Evolutionary conservation across 1,140 invertebrate genomes (phyloP), one percentile per base, ranked within the genome.

Genomic region (Aphelenchoides fujianensis): DNA sequence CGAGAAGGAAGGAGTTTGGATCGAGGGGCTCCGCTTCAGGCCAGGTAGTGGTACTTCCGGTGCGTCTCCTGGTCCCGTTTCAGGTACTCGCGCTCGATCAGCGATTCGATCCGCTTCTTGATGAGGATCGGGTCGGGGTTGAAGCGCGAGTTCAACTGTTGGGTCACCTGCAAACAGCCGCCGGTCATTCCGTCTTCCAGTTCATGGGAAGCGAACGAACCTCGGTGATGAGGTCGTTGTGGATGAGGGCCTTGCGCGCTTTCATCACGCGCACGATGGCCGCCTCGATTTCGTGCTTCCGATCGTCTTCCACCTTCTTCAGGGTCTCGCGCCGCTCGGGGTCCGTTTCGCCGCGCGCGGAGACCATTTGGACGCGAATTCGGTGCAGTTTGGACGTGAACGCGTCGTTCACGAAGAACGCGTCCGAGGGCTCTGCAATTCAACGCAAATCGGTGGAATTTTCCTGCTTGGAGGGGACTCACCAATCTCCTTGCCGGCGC

Each of bases 181-280:
- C n/a, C n/a, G n/a, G n/a, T n/a, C n/a, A n/a, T 5, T 30, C 1
- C 71, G n/a, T 16, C 19, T 31, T 70, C 68, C n/a, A n/a, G n/a
- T n/a, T 48, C 55, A 53, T 3, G 35, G 1, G 54, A 3, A 74
- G n/a, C n/a, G n/a, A 3, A 73, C 79, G 69, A 76, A 89, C 89
- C 89, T 99, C 96, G 32, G 94, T 90, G 57, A 99, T 93, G 64
- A 99, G 88, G 80, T 94, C 89, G 85, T 95, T 96, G 78, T 88
- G 87, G 67, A 85, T 78, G 89, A 98, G 91, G 82, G 91, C 90
- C 88, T 97, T 97, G 68, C 96, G 89, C 30, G 93, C 92, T 87
- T 99, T 99, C 97, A 99, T 99, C 81, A 99, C 97, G 81, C 97
- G 90, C 57, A 99, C 97, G 84, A 99, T 97, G 48, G 96, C 95